Evolutionary conservation across 2,888 invertebrate species (phyloP).

Genomic region (Dicranocentrus wangi): DNA sequence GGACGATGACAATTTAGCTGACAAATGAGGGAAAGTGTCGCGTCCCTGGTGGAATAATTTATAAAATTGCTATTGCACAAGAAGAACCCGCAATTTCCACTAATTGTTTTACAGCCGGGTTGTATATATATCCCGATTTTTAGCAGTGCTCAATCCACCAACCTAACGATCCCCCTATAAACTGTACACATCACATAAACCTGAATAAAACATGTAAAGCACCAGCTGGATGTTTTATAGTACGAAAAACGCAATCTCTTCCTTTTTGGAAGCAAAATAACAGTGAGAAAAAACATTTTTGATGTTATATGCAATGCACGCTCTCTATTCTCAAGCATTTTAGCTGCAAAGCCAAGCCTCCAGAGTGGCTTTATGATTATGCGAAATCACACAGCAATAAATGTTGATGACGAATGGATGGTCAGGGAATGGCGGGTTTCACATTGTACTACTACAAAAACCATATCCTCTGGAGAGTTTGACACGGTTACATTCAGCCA

Average conservation of each 20-base stretch:
- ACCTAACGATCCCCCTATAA: not conserved
- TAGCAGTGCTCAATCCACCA: too few relatives aligned
- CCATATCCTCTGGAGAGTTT: too few relatives aligned
- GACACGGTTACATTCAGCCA: too few relatives aligned
- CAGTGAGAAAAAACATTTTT: too few relatives aligned
- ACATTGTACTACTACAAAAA: too few relatives aligned
- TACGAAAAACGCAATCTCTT: too few relatives aligned
- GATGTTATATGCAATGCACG: too few relatives aligned
- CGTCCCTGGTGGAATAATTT: not conserved
- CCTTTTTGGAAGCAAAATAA: not conserved
- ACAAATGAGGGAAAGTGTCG: too few relatives aligned
- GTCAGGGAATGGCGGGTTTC: not conserved
- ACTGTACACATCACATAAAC: not conserved
- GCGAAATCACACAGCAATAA: constrained; percentile 9
- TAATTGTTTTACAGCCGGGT: constrained; percentile 19
- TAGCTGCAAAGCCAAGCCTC: not conserved
- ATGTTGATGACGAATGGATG: not conserved
- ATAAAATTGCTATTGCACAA: not conserved
- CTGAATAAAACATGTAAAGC: not conserved
- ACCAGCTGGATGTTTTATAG: not conserved
- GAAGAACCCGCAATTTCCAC: not conserved
- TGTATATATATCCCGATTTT: not conserved
- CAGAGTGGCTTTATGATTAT: not conserved
- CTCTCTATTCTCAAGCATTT: too few relatives aligned
- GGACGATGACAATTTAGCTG: too few relatives aligned